Evolutionary conservation across 2,797 vertebrate species (phyloP).

Genomic region (Macropus fuliginosus): DNA sequence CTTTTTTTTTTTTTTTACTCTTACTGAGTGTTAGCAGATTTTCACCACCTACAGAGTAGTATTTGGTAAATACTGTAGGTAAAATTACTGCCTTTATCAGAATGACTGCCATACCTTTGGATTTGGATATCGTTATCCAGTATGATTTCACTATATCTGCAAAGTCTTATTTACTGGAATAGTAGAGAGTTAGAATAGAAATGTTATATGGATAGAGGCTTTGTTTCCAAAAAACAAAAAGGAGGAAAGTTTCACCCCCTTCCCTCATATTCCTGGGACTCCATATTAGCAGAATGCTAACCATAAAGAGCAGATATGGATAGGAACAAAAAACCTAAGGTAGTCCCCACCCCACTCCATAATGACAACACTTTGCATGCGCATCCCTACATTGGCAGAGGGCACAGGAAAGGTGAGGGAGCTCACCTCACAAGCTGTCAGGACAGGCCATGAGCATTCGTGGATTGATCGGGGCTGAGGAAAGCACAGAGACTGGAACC

Average conservation of each 20-base stretch:
- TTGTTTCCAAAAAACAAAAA: not conserved
- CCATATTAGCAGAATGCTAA: not conserved
- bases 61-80: slow-evolving; percentile 16
- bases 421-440: not conserved
- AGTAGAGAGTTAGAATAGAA: not conserved
- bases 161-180: not conserved
- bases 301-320: not conserved
- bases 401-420: not conserved
- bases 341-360: not conserved
- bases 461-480: not conserved
- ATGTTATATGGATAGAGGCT: not conserved
- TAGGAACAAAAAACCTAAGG: not conserved
- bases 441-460: not conserved
- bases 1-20: not conserved
- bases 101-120: not conserved
- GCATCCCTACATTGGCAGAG: not conserved
- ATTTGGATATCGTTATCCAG: not conserved
- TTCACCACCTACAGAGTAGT: not conserved
- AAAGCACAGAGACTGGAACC: not conserved
- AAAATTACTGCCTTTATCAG: slow-evolving; percentile 12
- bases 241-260: not conserved
- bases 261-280: not conserved
- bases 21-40: not conserved
- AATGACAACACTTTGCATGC: not conserved
- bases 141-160: not conserved